These are phyloP conservation scores for Drosophila atripex DNA, from an alignment of 2,888 invertebrate species.

Conservation along the genomic window DNA sequence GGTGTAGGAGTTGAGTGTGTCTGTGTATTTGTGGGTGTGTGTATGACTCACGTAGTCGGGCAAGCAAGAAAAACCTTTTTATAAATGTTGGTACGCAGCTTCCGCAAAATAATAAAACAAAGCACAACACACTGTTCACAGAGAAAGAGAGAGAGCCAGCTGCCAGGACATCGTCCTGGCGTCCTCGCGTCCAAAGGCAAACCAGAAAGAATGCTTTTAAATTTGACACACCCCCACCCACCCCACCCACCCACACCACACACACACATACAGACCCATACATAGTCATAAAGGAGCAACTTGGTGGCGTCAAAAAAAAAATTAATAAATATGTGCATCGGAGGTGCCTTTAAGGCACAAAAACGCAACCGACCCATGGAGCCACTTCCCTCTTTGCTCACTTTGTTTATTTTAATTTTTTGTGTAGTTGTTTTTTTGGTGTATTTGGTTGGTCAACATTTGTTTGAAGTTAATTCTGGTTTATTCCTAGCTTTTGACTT, in stretches of 20 bases:
- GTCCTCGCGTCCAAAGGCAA: slow-evolving; percentile 30
- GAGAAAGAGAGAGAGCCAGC: slow-evolving; percentile 19
- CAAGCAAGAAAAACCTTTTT: slow-evolving; percentile 76
- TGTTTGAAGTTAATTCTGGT: slow-evolving; percentile 48
- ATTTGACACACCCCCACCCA: slow-evolving; percentile 28
- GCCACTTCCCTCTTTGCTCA: slow-evolving; percentile 24
- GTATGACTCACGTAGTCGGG: slow-evolving; percentile 61
- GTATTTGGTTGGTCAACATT: slow-evolving; percentile 33
- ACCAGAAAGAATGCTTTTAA: slow-evolving; percentile 50
- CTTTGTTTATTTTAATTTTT: slow-evolving; percentile 42
- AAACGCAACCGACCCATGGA: slow-evolving; percentile 33
- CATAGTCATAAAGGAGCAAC: slow-evolving; percentile 8
- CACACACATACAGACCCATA: slow-evolving; percentile 15
- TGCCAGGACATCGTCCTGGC: slow-evolving; percentile 44
- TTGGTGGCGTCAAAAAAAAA: slow-evolving; percentile 22
- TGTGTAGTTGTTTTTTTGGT: slow-evolving; percentile 5
- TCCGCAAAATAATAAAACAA: slow-evolving; percentile 75
- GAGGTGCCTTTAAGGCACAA: slow-evolving; percentile 42
- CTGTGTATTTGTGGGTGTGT: slow-evolving; percentile 22
- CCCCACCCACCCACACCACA: too few species aligned
- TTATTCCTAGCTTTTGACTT: slow-evolving; percentile 21
- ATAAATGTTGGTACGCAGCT: slow-evolving; percentile 65
- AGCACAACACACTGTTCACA: slow-evolving; percentile 33
- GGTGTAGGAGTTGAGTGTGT: slow-evolving; percentile 8
- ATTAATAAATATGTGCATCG: slow-evolving; percentile 49